Conservation (phyloP, 2,113 vertebrate genomes). For the Smithornis capensis region DNA sequence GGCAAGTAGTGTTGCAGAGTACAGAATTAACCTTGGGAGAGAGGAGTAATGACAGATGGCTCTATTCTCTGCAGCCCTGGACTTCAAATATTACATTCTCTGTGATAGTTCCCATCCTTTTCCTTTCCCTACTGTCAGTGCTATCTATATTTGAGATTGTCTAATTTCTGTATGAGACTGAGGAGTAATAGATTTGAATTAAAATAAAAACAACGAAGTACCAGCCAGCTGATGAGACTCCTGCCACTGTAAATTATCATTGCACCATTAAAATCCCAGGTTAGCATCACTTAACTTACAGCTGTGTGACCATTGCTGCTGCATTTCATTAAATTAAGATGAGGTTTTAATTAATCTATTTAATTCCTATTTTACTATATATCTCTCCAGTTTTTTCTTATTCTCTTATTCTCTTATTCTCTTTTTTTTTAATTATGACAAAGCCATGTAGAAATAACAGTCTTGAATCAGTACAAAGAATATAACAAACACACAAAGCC, state of each 20-base stretch:
- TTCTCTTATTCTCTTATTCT: no score
- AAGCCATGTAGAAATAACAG: neutral
- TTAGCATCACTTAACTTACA: neutral
- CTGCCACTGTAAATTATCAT: neutral
- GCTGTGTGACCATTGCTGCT: neutral
- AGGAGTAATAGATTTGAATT: neutral
- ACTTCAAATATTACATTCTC: neutral
- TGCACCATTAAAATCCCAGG: neutral
- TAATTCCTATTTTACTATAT: neutral
- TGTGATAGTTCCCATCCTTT: neutral
- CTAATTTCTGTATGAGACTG: neutral
- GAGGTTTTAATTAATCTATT: neutral
- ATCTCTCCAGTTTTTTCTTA: neutral
- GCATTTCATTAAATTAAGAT: neutral
- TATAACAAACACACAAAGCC: neutral
- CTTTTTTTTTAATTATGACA: neutral
- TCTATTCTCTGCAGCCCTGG: neutral
- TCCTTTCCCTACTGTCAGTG: neutral
- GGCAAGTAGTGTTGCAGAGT: neutral
- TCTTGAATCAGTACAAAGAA: neutral
- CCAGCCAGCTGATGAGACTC: neutral
- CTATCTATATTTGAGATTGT: neutral
- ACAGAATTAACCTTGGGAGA: neutral
- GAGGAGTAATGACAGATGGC: neutral
- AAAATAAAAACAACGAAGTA: neutral